Conservation (phyloP, 2,888 invertebrate genomes). For the Aspidiotus rigidus region DNA sequence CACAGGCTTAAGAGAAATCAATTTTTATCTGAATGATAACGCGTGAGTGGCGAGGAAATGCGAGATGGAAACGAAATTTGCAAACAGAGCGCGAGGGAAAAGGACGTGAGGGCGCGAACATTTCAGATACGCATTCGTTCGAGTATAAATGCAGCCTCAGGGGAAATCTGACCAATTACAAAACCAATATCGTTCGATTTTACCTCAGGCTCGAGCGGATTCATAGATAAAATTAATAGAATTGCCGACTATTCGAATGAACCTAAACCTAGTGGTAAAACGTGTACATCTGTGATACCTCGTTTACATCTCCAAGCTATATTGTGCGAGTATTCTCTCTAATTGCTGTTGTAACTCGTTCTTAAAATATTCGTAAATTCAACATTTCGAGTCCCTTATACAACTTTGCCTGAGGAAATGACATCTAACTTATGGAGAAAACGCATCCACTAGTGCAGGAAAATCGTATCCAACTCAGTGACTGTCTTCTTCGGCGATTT, state of each 20-base stretch:
- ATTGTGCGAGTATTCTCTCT: too few relatives aligned
- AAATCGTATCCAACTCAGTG: too few relatives aligned
- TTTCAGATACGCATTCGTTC: background rate
- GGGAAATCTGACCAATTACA: slow-evolving; percentile 4
- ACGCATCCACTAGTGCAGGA: too few relatives aligned
- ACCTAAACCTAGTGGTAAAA: background rate
- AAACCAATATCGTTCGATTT: slow-evolving; percentile 2
- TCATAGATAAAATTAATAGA: slow-evolving; percentile 4
- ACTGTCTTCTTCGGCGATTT: too few relatives aligned
- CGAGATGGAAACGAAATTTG: background rate
- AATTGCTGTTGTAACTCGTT: too few relatives aligned
- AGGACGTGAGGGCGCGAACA: background rate
- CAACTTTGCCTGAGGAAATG: too few relatives aligned
- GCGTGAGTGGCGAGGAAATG: background rate
- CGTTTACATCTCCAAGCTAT: too few relatives aligned
- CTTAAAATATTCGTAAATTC: too few relatives aligned
- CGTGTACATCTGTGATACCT: too few relatives aligned
- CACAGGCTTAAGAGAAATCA: background rate
- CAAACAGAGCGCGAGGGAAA: background rate
- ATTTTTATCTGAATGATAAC: background rate
- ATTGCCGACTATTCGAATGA: background rate
- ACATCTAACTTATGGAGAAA: too few relatives aligned
- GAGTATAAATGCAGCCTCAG: background rate
- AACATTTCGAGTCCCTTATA: too few relatives aligned
- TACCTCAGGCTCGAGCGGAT: background rate